Conservation (phyloP, 2,113 vertebrate species). For the Hippocampus guttulatus region DNA sequence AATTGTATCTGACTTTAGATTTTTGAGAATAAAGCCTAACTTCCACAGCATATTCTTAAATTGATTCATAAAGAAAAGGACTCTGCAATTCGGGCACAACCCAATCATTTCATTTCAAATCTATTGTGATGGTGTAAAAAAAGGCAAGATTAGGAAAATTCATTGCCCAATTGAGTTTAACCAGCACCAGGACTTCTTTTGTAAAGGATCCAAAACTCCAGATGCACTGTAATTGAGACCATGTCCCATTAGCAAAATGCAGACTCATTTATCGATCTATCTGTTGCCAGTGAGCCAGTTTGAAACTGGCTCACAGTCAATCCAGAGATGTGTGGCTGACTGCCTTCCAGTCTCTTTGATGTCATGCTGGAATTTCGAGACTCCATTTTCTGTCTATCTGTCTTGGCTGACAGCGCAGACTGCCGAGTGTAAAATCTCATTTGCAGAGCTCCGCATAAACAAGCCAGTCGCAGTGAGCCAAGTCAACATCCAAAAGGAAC, state of each 20-base stretch:
- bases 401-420: slow-evolving; percentile 32
- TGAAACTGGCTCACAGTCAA: slow-evolving; percentile 44
- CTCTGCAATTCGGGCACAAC: not conserved
- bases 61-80: not conserved
- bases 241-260: slow-evolving; percentile 12
- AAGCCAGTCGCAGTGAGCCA: slow-evolving; percentile 23
- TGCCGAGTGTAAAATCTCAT: slow-evolving; percentile 49
- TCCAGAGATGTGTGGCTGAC: slow-evolving; percentile 55
- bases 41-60: too few relatives aligned
- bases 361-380: slow-evolving; percentile 47
- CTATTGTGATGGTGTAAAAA: not conserved
- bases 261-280: slow-evolving; percentile 21
- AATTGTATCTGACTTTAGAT: too few relatives aligned
- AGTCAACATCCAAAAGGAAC: slow-evolving; percentile 33
- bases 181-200: slow-evolving; percentile 16
- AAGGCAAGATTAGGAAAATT: not conserved
- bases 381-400: slow-evolving; percentile 49
- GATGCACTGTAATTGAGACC: slow-evolving; percentile 2
- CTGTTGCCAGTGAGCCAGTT: slow-evolving; percentile 39
- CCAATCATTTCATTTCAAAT: not conserved
- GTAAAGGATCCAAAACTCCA: slow-evolving; percentile 32
- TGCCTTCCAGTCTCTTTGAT: slow-evolving; percentile 49
- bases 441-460: slow-evolving; percentile 42
- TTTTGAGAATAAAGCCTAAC: too few relatives aligned
- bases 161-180: not conserved